Conservation (phyloP, 2,797 vertebrate genomes). For the Huso huso region DNA sequence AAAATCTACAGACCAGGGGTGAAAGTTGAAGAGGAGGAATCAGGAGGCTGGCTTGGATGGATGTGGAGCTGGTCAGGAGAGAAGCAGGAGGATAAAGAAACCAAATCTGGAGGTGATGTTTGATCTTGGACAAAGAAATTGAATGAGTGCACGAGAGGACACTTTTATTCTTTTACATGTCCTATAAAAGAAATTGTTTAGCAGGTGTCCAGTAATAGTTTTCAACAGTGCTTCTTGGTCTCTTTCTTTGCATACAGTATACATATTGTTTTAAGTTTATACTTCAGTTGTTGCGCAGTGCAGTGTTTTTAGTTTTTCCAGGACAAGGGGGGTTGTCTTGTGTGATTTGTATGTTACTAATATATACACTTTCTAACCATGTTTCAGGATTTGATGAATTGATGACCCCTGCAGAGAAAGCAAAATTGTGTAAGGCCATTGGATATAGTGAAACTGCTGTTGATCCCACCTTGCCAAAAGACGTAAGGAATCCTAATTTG, state of each 20-base stretch:
- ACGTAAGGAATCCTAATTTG: conserved; percentile 55
- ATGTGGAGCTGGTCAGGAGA: conserved; percentile 81
- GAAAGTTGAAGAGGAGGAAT: conserved; percentile 78
- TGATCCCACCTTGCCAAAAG: conserved; percentile 90
- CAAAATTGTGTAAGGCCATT: conserved; percentile 90
- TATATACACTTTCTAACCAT: background rate
- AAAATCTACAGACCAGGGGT: conserved; percentile 79
- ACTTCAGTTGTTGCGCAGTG: no score
- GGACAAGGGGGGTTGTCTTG: no score
- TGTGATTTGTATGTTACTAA: no score
- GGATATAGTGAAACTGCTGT: conserved; percentile 87
- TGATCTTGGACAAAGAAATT: no score
- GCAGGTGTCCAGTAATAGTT: no score
- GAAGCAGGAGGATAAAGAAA: conserved; percentile 50
- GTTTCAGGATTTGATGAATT: conserved; percentile 74
- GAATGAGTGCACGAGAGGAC: no score
- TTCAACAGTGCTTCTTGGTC: background rate
- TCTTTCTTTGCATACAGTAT: background rate
- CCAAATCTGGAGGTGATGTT: conserved; percentile 69
- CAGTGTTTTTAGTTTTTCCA: no score
- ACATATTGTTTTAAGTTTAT: no score
- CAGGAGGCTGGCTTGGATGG: conserved; percentile 86
- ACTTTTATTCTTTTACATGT: no score
- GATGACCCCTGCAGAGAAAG: conserved; percentile 82
- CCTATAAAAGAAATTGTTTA: no score